Evolutionary conservation across 2,888 invertebrate genomes (phyloP).

Genomic region (Thymelicus acteon): DNA sequence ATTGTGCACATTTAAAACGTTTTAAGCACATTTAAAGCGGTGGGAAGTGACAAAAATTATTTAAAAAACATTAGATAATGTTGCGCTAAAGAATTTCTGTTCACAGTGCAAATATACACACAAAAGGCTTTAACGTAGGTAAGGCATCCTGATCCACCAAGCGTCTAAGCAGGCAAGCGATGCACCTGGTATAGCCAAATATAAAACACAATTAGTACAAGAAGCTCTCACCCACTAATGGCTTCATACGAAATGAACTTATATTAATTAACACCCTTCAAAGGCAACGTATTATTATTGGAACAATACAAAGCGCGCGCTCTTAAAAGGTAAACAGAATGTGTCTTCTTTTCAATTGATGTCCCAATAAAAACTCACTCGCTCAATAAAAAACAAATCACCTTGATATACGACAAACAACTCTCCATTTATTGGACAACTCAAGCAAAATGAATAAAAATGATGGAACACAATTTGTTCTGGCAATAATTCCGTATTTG

Average conservation of each 20-base stretch:
- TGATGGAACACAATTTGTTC: constrained; percentile 37
- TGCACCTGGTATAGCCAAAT: constrained; percentile 26
- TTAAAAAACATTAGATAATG: no score
- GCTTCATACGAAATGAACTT: constrained; percentile 35
- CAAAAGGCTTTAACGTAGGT: neutral
- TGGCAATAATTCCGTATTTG: constrained; percentile 38
- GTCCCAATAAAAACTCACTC: constrained; percentile 35
- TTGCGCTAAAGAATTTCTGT: neutral
- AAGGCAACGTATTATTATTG: constrained; percentile 33
- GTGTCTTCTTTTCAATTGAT: constrained; percentile 33
- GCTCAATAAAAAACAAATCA: constrained; percentile 35
- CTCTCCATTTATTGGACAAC: constrained; percentile 34
- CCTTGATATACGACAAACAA: constrained; percentile 35
- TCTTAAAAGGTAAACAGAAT: constrained; percentile 35
- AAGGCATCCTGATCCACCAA: neutral
- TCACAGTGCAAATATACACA: neutral
- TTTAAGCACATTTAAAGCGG: no score
- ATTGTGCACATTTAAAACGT: no score
- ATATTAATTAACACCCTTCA: constrained; percentile 36
- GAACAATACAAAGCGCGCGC: constrained; percentile 31
- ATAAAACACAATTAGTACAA: constrained; percentile 33
- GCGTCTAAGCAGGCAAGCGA: neutral
- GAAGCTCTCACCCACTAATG: constrained; percentile 31
- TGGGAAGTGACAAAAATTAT: no score
- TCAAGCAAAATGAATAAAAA: constrained; percentile 35